phyloP scores from a whole-genome alignment of 2,888 invertebrate genomes.

The Ophioninae sp. region DNA sequence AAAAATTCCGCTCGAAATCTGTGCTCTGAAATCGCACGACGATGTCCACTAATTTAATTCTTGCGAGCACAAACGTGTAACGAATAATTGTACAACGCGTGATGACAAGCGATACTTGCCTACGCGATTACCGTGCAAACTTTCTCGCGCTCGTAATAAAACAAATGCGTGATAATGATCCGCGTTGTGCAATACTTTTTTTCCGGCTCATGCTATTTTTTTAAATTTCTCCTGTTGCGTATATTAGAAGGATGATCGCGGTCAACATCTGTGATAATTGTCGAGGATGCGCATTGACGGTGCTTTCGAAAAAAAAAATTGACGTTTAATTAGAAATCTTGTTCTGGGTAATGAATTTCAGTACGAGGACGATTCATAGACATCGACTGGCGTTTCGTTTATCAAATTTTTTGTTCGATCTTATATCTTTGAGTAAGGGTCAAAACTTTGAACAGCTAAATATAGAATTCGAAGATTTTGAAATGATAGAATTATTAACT shows the following conservation, averaged over 20 bases:
- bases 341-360: background rate
- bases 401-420: background rate
- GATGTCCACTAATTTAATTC: conserved; percentile 29
- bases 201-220: conserved; percentile 16
- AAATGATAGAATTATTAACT: too few relatives aligned
- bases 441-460: too few relatives aligned
- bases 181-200: conserved; percentile 49
- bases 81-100: conserved; percentile 21
- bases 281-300: background rate
- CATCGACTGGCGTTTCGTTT: background rate
- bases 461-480: too few relatives aligned
- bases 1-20: conserved; percentile 11
- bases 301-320: background rate
- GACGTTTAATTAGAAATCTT: background rate
- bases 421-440: too few relatives aligned
- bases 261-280: conserved; percentile 16
- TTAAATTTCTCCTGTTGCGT: conserved; percentile 19
- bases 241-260: conserved; percentile 22
- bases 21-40: conserved; percentile 3
- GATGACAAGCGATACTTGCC: conserved; percentile 29
- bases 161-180: conserved; percentile 43
- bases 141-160: conserved; percentile 56
- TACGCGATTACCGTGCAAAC: conserved; percentile 44
- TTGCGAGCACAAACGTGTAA: conserved; percentile 33
- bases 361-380: background rate